A percentile compares a stretch with the other conserved stretches of the same genome.
These are phyloP conservation scores for Adelges cooleyi DNA, from an alignment of 1,140 invertebrate genomes.

Conservation along the genomic window DNA sequence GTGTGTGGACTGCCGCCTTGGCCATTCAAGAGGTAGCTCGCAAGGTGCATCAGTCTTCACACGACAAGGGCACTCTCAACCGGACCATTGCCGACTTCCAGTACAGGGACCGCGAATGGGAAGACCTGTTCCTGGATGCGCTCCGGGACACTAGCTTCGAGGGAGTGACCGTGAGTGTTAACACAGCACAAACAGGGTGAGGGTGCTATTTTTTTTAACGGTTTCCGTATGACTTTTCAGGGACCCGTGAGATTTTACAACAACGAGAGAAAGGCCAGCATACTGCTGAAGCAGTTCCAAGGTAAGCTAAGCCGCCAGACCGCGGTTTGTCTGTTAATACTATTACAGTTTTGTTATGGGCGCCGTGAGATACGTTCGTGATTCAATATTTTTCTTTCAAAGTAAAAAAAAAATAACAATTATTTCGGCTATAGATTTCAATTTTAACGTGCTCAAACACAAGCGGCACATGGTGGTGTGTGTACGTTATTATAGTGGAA, in stretches of 20 bases:
- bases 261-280: conserved; percentile 88
- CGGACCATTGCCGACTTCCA: conserved; percentile 65
- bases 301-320: conserved; percentile 43
- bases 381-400: no score
- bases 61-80: conserved; percentile 46
- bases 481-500: no score
- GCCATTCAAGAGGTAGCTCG: conserved; percentile 79
- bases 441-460: no score
- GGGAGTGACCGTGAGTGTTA: conserved; percentile 73
- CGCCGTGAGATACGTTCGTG: no score
- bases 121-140: conserved; percentile 71
- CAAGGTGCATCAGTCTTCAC: conserved; percentile 40
- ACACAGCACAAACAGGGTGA: no score
- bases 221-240: conserved; percentile 43
- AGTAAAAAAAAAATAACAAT: no score
- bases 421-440: no score
- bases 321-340: not conserved
- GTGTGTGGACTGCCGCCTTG: conserved; percentile 89
- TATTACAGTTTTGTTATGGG: no score
- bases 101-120: conserved; percentile 78
- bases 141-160: conserved; percentile 83
- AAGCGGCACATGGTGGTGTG: no score
- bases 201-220: no score
- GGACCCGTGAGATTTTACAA: conserved; percentile 89
- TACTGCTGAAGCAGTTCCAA: conserved; percentile 90